Conservation (phyloP, 2,888 invertebrate species). For the Gandaritis pyraliata region DNA sequence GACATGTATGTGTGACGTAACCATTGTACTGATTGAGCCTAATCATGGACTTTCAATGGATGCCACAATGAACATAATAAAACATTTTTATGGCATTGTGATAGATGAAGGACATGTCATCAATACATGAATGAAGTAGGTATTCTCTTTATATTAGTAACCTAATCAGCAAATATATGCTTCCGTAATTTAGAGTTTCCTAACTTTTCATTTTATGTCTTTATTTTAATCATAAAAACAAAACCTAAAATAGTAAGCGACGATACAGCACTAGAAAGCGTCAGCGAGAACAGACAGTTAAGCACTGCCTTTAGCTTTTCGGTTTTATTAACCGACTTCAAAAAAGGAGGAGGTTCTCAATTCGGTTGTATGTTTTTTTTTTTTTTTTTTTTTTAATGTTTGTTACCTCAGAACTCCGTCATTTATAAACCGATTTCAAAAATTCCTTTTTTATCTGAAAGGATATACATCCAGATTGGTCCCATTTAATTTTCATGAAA, state of each 20-base stretch:
- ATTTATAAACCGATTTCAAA: too few species aligned
- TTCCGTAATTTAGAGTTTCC: too few species aligned
- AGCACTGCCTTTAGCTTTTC: constrained; percentile 12
- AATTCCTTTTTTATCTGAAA: too few species aligned
- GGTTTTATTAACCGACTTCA: too few species aligned
- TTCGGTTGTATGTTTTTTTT: too few species aligned
- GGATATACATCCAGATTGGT: too few species aligned
- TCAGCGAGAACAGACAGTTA: constrained; percentile 8
- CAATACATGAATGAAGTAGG: constrained; percentile 13
- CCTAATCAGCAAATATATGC: constrained; percentile 2
- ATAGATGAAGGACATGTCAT: constrained; percentile 24
- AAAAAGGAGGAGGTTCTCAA: too few species aligned
- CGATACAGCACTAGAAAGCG: constrained; percentile 23
- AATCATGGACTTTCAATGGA: constrained; percentile 38
- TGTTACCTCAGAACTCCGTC: too few species aligned
- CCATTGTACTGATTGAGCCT: constrained; percentile 37
- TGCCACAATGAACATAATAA: constrained; percentile 28
- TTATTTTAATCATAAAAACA: neutral
- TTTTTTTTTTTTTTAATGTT: too few species aligned
- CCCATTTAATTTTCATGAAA: too few species aligned
- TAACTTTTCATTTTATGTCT: too few species aligned
- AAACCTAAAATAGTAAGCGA: constrained; percentile 4
- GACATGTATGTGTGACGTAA: constrained; percentile 33
- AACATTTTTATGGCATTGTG: constrained; percentile 28
- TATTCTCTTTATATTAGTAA: constrained; percentile 1